A percentile compares a stretch with the other conserved stretches of the same genome.
phyloP scores from a whole-genome alignment of 2,888 invertebrate genomes.

The Campoplex capitator region DNA sequence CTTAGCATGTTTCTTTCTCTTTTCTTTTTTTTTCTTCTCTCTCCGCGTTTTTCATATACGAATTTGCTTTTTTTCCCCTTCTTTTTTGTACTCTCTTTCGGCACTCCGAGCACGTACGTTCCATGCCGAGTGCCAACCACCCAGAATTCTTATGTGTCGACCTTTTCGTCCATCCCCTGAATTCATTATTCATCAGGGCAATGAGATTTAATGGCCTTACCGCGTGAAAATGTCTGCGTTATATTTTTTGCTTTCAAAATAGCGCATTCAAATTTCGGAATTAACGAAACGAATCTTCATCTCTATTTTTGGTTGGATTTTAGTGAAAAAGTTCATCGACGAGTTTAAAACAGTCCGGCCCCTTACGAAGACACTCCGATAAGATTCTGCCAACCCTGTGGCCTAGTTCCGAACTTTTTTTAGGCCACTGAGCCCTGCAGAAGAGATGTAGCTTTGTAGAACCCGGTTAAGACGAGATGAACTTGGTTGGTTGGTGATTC shows the following conservation, averaged over 20 bases:
- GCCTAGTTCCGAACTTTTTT: background rate
- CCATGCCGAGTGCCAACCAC: slow-evolving; percentile 61
- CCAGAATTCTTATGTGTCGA: slow-evolving; percentile 45
- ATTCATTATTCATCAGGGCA: slow-evolving; percentile 50
- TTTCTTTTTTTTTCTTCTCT: slow-evolving; percentile 1
- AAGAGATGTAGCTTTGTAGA: too few species aligned
- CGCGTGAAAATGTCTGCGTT: slow-evolving; percentile 9
- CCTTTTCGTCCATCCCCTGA: slow-evolving; percentile 46
- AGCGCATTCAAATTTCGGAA: background rate
- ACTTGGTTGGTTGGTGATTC: too few species aligned
- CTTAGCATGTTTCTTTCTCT: slow-evolving; percentile 25
- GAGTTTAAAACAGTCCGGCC: background rate
- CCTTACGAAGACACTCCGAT: background rate
- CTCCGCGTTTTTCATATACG: slow-evolving; percentile 30
- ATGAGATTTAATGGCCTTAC: slow-evolving; percentile 38
- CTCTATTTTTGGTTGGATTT: too few species aligned
- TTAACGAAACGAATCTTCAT: background rate
- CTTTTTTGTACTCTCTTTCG: slow-evolving; percentile 56
- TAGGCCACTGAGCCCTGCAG: too few species aligned
- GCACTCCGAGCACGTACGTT: slow-evolving; percentile 63
- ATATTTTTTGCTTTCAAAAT: background rate
- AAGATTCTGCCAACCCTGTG: background rate
- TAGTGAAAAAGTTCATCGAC: background rate
- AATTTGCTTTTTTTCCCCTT: slow-evolving; percentile 14
- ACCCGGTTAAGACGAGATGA: too few species aligned